These are phyloP conservation scores for Drosophila subsilvestris DNA, from an alignment of 2,888 invertebrate species.

Conservation along the genomic window DNA sequence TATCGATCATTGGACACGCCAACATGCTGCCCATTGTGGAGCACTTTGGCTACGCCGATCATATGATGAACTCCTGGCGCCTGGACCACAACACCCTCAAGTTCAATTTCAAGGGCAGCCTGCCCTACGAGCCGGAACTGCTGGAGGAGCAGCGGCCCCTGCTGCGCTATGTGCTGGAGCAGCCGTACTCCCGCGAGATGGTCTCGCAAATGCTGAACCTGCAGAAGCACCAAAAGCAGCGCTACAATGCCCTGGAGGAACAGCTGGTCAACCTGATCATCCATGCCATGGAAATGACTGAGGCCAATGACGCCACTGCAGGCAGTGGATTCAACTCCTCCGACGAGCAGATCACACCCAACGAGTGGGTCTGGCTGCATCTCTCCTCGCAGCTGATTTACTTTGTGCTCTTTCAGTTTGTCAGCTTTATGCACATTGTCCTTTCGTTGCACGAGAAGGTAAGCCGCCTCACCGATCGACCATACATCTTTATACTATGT, in stretches of 20 bases:
- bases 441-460: constrained; percentile 94
- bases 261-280: constrained; percentile 96
- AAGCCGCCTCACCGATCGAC: constrained; percentile 17
- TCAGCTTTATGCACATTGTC: constrained; percentile 96
- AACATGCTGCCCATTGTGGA: constrained; percentile 97
- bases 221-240: constrained; percentile 95
- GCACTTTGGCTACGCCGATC: constrained; percentile 95
- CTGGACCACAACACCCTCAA: constrained; percentile 92
- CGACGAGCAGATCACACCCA: constrained; percentile 83
- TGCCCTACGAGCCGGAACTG: constrained; percentile 95
- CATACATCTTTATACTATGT: background rate
- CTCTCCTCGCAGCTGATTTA: constrained; percentile 97
- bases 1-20: constrained; percentile 94
- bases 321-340: constrained; percentile 84
- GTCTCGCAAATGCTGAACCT: constrained; percentile 97
- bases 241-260: constrained; percentile 95
- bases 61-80: constrained; percentile 96
- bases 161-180: constrained; percentile 94
- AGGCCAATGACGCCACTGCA: constrained; percentile 85
- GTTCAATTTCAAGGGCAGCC: constrained; percentile 87
- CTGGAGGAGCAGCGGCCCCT: constrained; percentile 94
- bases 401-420: constrained; percentile 96
- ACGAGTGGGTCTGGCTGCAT: constrained; percentile 95
- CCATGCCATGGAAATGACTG: constrained; percentile 95
- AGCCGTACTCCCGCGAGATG: constrained; percentile 98